Base-by-base conservation (phyloP, 1,140 invertebrate species). In the Aethina tumida region DNA sequence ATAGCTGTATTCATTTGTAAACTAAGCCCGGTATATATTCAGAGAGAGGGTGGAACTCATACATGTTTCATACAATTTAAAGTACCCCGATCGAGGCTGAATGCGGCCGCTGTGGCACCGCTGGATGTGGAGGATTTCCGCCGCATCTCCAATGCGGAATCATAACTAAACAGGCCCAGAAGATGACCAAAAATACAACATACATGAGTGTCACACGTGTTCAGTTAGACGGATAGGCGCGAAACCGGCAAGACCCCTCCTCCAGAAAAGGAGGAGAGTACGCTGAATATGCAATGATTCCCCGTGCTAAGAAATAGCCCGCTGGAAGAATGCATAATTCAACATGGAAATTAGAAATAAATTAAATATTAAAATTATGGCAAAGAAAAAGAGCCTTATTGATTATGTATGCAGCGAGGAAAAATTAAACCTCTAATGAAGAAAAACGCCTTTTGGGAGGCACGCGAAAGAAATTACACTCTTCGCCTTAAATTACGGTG, bases 1-100 rank as follows among this genome's bases (percentile, higher is more conserved):
- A 75, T 75, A 72, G 72, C 71, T 74, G 73, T 73, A 74, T 75
- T 75, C 72, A 75, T 75, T 75, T 75, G 72, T 75, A 74, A 75
- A 74, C 72, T 75, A 74, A 55, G 56, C 43, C 49, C 43, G 50
- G 56, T 53, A 59, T 58, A 59, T 55, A 59, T 60, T 58, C 53
- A 55, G 49, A 47, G n/a, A 41, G 49, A 54, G 56, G 56, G 53
- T 55, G 53, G 56, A 56, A 53, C 58, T 60, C 58, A 60, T 60
- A 56, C 59, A 60, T 60, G 58, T 60, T 60, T 60, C 58, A 60
- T 60, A 60, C 56, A 60, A 59, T 58, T 58, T 55, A 58, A 58
- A 59, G 52, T 54, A 55, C 50, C 47, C 43, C 35, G 43, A 44
- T 55, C 55, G 56, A 58, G 56, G 56, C 53, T 47, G 50, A 13